phyloP scores from a whole-genome alignment of 2,113 vertebrate genomes.

The Syngnathus scovelli region DNA sequence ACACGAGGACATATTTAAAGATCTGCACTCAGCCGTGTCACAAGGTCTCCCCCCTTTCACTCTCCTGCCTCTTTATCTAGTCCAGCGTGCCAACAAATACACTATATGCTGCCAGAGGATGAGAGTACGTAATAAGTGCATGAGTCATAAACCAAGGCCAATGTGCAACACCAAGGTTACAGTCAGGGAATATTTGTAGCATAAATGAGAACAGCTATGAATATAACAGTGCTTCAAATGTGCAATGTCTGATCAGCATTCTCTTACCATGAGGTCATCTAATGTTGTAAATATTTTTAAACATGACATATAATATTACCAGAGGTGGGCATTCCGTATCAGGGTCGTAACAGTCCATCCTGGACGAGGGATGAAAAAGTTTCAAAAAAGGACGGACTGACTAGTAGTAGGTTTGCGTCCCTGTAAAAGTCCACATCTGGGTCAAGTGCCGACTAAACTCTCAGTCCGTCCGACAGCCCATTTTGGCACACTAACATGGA shows the following conservation, averaged over 20 bases:
- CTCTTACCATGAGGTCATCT: not conserved
- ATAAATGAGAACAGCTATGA: not conserved
- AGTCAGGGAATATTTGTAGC: slow-evolving; percentile 11
- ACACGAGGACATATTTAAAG: not conserved
- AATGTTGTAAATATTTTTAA: not conserved
- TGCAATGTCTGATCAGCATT: not conserved
- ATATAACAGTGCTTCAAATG: not conserved
- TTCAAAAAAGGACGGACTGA: too few species aligned
- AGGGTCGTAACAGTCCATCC: too few species aligned
- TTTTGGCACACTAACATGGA: too few species aligned
- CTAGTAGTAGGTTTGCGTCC: too few species aligned
- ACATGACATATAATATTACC: not conserved
- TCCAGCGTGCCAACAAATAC: not conserved
- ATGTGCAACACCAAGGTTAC: not conserved
- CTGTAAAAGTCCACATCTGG: too few species aligned
- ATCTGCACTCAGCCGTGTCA: not conserved
- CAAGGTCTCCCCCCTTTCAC: not conserved
- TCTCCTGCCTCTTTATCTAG: not conserved
- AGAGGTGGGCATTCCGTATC: not conserved
- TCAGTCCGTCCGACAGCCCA: too few species aligned
- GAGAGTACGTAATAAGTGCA: slow-evolving; percentile 3
- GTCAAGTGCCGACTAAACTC: too few species aligned
- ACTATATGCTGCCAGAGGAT: slow-evolving; percentile 11
- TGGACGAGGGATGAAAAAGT: too few species aligned
- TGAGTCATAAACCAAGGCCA: slow-evolving; percentile 24